Evolutionary conservation across 2,888 invertebrate genomes (phyloP), one percentile per base, ranked within the genome.

Genomic region (Choreutis nemorana): DNA sequence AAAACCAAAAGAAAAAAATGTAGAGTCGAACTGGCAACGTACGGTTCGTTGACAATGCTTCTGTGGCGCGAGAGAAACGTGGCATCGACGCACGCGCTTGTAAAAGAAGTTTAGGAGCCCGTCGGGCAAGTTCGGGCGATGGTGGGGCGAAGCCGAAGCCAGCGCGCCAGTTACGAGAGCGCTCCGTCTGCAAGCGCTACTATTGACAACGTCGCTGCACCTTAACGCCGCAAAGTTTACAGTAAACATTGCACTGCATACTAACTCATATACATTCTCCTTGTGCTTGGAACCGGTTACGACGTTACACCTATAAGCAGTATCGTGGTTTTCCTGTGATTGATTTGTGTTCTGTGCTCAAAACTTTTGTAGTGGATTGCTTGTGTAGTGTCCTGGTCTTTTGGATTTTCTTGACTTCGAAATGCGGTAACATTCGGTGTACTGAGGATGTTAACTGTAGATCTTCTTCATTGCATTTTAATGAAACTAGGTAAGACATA

Each of bases 71-170:
- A 50, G 49, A 53, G 48, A 56, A 65, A 63, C 63, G 64, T 65
- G 64, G 70, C 68, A 70, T 54, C 71, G 63, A 51, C 73, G 75
- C 70, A 64, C 60, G 70, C 75, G 73, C 75, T 73, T 50, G 52
- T 50, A 58, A 50, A 51, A 50, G 46, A 58, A 48, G 50, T 55
- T 56, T 56, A 53, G 54, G 59, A 66, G 65, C 66, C 57, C 51
- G 70, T 65, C 61, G 52, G 50, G 58, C 67, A 50, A 63, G 71
- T 71, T 64, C 53, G 55, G 43, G 47, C 40, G 45, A 14, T 48
- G 52, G 43, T 47, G 61, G 60, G 65, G 62, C 55, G 54, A 33
- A 22, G 21, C 56, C 55, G 35, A 33, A 22, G 21, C 56, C 55
- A 34, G 47, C 52, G 51, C 63, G 60, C 54, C 68, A 73, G 75